phyloP scores from a whole-genome alignment of 2,888 invertebrate species.

The Cheilosia impressa region DNA sequence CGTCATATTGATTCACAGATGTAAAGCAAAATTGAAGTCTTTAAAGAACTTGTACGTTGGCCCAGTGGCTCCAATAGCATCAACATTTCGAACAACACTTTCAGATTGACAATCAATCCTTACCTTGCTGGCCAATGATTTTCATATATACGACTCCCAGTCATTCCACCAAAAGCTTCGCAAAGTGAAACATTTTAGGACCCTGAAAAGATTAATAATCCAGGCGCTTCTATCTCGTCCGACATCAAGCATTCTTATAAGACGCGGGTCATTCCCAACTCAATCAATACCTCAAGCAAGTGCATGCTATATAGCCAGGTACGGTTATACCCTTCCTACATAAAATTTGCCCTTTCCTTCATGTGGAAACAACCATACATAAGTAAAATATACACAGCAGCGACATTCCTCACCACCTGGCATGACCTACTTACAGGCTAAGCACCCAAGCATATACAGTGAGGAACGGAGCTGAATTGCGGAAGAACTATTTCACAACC shows the following conservation, averaged over 20 bases:
- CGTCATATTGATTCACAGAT: too few relatives aligned
- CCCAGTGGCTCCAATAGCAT: too few relatives aligned
- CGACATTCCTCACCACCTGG: slow-evolving; percentile 32
- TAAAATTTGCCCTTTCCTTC: slow-evolving; percentile 22
- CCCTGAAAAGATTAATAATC: slow-evolving; percentile 28
- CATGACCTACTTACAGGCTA: slow-evolving; percentile 58
- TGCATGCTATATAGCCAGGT: neutral
- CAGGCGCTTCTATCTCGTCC: slow-evolving; percentile 29
- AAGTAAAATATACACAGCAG: slow-evolving; percentile 35
- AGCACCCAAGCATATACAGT: slow-evolving; percentile 36
- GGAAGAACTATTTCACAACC: slow-evolving; percentile 15
- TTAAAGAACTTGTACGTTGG: too few relatives aligned
- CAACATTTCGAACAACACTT: neutral
- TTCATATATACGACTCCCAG: neutral
- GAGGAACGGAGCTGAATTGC: slow-evolving; percentile 40
- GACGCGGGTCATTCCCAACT: slow-evolving; percentile 41
- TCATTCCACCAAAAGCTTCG: neutral
- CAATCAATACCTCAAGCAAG: slow-evolving; percentile 50
- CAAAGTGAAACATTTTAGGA: slow-evolving; percentile 4
- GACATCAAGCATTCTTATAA: slow-evolving; percentile 55
- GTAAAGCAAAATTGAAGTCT: too few relatives aligned
- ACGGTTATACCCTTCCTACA: neutral
- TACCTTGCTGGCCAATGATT: neutral
- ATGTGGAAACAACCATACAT: slow-evolving; percentile 17
- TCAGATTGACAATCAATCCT: slow-evolving; percentile 32